Conservation (phyloP, 2,113 vertebrate genomes). For the Hyperopisus bebe region DNA sequence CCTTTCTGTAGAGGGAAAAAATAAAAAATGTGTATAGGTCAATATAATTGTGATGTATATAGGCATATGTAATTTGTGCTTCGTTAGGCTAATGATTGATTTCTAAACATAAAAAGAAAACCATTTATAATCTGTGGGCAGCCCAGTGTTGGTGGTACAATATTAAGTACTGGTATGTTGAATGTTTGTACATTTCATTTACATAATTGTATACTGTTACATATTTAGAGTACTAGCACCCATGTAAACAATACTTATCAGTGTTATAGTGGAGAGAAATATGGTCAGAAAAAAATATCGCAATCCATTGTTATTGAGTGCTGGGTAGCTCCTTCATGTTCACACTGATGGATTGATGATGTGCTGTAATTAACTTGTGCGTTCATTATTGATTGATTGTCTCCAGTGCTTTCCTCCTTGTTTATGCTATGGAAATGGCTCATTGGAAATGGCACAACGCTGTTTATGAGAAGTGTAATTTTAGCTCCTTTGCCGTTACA, state of each 20-base stretch:
- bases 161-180: neutral
- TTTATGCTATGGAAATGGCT: neutral
- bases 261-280: neutral
- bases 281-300: neutral
- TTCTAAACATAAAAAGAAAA: neutral
- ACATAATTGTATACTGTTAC: neutral
- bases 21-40: neutral
- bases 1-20: neutral
- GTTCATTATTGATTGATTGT: neutral
- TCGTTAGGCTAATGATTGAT: neutral
- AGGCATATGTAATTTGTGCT: neutral
- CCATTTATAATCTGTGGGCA: neutral
- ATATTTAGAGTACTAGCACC: neutral
- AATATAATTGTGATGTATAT: neutral
- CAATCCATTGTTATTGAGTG: neutral
- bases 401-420: neutral
- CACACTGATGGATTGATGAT: neutral
- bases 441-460: neutral
- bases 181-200: neutral
- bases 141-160: neutral
- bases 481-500: conserved; percentile 34
- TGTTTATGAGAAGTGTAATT: neutral
- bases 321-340: neutral
- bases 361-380: neutral
- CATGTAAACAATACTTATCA: neutral